These are phyloP conservation scores for Serilophus lunatus DNA, from an alignment of 2,113 vertebrate species.

Conservation along the genomic window DNA sequence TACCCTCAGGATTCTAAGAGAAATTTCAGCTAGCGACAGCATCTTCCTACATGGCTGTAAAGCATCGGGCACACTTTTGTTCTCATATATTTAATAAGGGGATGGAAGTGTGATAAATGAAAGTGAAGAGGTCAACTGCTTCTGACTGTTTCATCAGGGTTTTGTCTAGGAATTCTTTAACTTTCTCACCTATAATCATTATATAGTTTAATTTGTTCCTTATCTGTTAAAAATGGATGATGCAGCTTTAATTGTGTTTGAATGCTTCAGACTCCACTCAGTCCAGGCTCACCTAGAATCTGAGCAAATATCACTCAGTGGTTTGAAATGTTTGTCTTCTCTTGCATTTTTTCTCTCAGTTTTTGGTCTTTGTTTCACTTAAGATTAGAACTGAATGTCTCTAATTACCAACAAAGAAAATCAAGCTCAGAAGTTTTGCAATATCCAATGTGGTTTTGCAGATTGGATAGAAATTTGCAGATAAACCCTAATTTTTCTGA, in stretches of 20 bases:
- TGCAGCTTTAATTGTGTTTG: background rate
- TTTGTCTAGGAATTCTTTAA: background rate
- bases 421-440: background rate
- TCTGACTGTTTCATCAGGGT: background rate
- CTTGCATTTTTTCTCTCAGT: background rate
- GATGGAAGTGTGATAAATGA: background rate
- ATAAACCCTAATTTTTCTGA: background rate
- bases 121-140: background rate
- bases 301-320: background rate
- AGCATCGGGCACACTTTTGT: conserved; percentile 7
- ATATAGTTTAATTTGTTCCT: background rate
- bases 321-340: background rate
- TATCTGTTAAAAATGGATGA: background rate
- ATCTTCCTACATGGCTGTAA: background rate
- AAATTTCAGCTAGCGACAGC: background rate
- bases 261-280: background rate
- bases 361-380: background rate
- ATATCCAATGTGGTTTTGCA: background rate
- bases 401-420: background rate
- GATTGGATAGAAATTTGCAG: background rate
- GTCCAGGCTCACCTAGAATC: background rate
- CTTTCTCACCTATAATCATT: background rate
- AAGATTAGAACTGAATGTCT: background rate
- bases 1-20: background rate
- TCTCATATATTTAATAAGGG: background rate